Base-by-base conservation (phyloP, 2,797 vertebrate species). In the Dendrocincla fuliginosa region DNA sequence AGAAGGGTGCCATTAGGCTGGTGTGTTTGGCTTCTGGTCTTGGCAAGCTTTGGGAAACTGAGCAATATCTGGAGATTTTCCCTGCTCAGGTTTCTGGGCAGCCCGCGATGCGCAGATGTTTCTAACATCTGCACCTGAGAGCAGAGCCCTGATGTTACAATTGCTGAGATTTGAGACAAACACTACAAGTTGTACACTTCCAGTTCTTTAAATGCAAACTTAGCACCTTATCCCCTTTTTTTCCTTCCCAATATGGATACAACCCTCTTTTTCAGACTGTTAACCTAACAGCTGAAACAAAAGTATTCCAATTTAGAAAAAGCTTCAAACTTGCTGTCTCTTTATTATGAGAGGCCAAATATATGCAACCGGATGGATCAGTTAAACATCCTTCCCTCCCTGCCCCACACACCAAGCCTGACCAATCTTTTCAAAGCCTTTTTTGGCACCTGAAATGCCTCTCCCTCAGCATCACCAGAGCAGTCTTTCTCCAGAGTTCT, bases 331-430 rank as follows among this genome's bases (percentile, higher is more conserved):
- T 25, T 13, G 6, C 3, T 11, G 9, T 55, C 42, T 63, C 35
- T 63, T 47, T 39, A 47, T 75, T 78, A 28, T 7, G 5, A 13
- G 22, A 81, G 20, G 22, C 30, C 25, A 64, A 32, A 67, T 8
- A 4, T 7, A 4, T 0, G 0, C 57, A n/a, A 25, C 22, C 32
- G 49, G 70, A 13, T 0, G 8, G 63, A 46, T 46, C 35, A 52
- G 24, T 15, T 24, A n/a, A 13, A 17, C 3, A 44, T 12, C 41
- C 32, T 39, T 55, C 14, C 4, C 16, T 11, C 15, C 8, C 13
- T 10, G 14, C 24, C 14, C 5, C 33, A 16, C 7, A 13, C 25
- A n/a, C 25, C 11, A 19, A 0, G 3, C n/a, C 83, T 18, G 49
- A 67, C 52, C 20, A 77, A 12, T 42, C 35, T 80, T 85, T 76